These are phyloP conservation scores for Galbula dea DNA, from an alignment of 2,113 vertebrate species.

Conservation along the genomic window DNA sequence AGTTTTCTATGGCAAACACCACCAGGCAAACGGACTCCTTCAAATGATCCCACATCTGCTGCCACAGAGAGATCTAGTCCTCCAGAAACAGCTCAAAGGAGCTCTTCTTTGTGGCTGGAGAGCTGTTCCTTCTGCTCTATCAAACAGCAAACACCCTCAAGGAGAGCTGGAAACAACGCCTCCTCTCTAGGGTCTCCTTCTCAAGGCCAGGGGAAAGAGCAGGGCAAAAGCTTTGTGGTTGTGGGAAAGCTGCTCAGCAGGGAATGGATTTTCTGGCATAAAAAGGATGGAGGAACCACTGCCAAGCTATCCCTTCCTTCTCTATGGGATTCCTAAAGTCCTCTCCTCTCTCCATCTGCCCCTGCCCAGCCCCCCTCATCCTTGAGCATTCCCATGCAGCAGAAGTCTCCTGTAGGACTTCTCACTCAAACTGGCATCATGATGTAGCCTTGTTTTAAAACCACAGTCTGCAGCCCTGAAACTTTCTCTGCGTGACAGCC, in stretches of 20 bases:
- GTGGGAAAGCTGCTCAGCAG: background rate
- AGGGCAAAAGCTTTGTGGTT: background rate
- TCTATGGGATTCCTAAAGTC: background rate
- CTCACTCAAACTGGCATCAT: background rate
- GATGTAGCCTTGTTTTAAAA: background rate
- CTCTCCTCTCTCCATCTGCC: background rate
- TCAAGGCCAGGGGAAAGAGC: background rate
- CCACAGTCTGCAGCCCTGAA: background rate
- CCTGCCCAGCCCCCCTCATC: background rate
- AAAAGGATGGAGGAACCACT: background rate
- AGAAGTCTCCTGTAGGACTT: background rate
- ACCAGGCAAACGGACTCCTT: background rate
- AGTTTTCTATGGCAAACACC: background rate
- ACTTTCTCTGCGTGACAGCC: background rate
- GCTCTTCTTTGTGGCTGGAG: background rate
- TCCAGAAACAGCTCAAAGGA: background rate
- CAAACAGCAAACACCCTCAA: background rate
- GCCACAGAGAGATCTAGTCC: background rate
- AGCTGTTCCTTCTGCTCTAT: background rate
- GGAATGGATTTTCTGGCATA: background rate
- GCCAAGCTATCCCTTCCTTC: background rate
- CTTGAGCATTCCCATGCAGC: background rate
- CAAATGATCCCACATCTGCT: background rate
- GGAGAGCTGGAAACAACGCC: background rate
- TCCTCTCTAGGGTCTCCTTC: background rate